These are phyloP conservation scores for Macrosteles quadrilineatus DNA, from an alignment of 1,140 invertebrate species.

Conservation along the genomic window DNA sequence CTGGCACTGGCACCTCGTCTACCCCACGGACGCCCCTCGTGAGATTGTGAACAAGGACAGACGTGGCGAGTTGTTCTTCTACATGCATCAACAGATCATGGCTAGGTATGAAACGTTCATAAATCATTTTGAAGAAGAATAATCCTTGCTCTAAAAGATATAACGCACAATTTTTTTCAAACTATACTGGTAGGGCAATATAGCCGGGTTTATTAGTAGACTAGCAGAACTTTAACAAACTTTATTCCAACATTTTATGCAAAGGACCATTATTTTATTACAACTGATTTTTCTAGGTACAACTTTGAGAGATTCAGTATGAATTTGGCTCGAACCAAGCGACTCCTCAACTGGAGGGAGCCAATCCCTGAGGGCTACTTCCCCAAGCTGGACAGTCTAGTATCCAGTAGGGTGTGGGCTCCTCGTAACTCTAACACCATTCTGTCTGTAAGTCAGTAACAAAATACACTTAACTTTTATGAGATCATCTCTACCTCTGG, in stretches of 20 bases:
- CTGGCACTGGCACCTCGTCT: slow-evolving; percentile 68
- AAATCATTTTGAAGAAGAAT: too few species aligned
- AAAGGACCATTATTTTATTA: too few species aligned
- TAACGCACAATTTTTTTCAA: too few species aligned
- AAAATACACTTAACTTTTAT: background rate
- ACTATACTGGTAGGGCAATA: too few species aligned
- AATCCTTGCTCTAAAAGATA: too few species aligned
- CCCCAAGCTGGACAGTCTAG: slow-evolving; percentile 67
- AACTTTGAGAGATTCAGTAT: slow-evolving; percentile 70
- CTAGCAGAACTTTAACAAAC: too few species aligned
- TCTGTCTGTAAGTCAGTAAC: slow-evolving; percentile 48
- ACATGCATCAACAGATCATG: slow-evolving; percentile 75
- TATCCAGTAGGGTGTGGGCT: slow-evolving; percentile 64
- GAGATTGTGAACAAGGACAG: slow-evolving; percentile 66
- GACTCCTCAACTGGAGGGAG: slow-evolving; percentile 61
- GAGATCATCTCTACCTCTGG: background rate
- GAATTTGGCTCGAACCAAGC: slow-evolving; percentile 57
- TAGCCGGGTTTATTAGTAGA: too few species aligned
- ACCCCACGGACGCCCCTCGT: slow-evolving; percentile 48
- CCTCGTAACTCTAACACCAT: slow-evolving; percentile 59
- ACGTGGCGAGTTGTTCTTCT: slow-evolving; percentile 74
- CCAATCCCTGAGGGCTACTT: slow-evolving; percentile 70
- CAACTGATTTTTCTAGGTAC: too few species aligned
- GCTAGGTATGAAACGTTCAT: slow-evolving; percentile 59
- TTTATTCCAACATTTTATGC: too few species aligned